Percentiles rank a stretch among this genome's conserved stretches.
Conservation (phyloP, 1,140 invertebrate genomes). For the silkworm (Bombyx mori) region DNA sequence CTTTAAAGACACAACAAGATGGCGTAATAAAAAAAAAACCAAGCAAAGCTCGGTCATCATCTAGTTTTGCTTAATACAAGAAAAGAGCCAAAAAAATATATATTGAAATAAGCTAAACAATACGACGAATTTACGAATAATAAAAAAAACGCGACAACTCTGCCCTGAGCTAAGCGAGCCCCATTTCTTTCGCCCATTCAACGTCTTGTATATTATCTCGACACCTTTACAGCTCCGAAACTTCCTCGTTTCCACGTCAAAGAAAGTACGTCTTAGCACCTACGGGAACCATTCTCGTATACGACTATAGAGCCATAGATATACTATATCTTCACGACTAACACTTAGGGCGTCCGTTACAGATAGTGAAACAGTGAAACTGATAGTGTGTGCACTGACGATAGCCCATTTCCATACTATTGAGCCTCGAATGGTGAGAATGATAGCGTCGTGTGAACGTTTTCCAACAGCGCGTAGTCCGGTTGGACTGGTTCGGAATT, state of each 20-base stretch:
- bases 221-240: not conserved
- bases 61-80: no score
- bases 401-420: conserved; percentile 4
- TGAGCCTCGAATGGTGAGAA: conserved; percentile 1
- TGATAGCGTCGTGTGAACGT: not conserved
- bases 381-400: conserved; percentile 1
- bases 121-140: no score
- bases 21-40: no score
- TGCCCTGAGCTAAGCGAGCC: no score
- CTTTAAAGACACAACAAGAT: no score
- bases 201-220: no score
- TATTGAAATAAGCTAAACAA: no score
- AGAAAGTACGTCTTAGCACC: not conserved
- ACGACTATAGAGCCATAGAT: conserved; percentile 1
- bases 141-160: no score
- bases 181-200: no score
- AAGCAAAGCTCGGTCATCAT: no score
- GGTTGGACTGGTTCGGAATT: not conserved
- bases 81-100: no score
- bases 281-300: not conserved
- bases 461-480: not conserved
- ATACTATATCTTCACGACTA: conserved; percentile 3
- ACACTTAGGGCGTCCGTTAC: conserved; percentile 1
- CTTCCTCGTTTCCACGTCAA: conserved; percentile 2
- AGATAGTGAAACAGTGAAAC: conserved; percentile 1